Evolutionary conservation across 2,797 vertebrate species (phyloP), one percentile per base, ranked within the genome.

Genomic region (Smutsia gigantea): DNA sequence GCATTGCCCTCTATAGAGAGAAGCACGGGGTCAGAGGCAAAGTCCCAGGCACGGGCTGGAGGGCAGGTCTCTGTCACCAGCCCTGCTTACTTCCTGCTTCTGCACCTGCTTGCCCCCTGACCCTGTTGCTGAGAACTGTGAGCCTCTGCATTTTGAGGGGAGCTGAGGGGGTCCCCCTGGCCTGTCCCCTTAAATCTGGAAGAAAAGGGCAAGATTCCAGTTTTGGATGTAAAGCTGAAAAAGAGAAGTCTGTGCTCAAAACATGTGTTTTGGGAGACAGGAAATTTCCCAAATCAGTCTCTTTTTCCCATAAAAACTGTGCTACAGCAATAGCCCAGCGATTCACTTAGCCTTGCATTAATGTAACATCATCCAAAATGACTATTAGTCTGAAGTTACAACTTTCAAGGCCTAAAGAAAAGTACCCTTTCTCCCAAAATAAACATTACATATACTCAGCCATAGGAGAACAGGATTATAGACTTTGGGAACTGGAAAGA

Each of bases 1-100:
- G 0, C 25, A 37, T 3, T 4, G 27, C 27, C 31, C 12, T n/a
- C n/a, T n/a, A n/a, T n/a, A 12, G 68, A 75, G 4, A 51, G 61
- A 57, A 75, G 49, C 17, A 14, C 37, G 13, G 55, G 4, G 19
- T 49, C 49, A 27, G 53, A 7, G 39, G 49, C 46, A 17, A 7
- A 61, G 34, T 1, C 0, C 31, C 4, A 4, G 69, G 31, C 31
- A 4, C 27, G 1, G 7, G 19, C 2, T 13, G 53, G 51, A 83
- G 21, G n/a, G 0, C 13, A 0, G 11, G 10, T 51, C 39, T 42
- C 12, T 61, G 42, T 46, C 9, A 14, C 53, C 4, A 53, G 34
- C 37, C 6, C 2, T 17, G 1, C 77, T 29, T 11, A 25, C 57
- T 75, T 34, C 19, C 34, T 42, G 4, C 9, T 25, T 49, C 53